Evolutionary conservation across 2,113 vertebrate genomes (phyloP).

Genomic region (human): GRCh38 chr2:85359001-85359500

Average conservation of each 20-base stretch:
- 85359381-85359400: not conserved
- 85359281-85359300: not conserved
- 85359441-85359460: no score
- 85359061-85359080: not conserved
- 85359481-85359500: no score
- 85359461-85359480: accelerated
- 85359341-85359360: not conserved
- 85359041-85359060: not conserved
- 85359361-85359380: not conserved
- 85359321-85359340: not conserved
- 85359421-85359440: no score
- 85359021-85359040: not conserved
- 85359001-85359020: not conserved
- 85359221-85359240: not conserved
- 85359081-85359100: not conserved
- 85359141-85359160: not conserved
- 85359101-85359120: not conserved
- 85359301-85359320: not conserved
- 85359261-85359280: not conserved
- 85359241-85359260: not conserved
- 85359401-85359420: no score
- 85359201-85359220: not conserved
- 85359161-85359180: not conserved
- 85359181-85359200: not conserved
- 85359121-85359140: not conserved